Evolutionary conservation across 2,113 vertebrate genomes (phyloP).

Genomic region (Nyctibius bracteatus): DNA sequence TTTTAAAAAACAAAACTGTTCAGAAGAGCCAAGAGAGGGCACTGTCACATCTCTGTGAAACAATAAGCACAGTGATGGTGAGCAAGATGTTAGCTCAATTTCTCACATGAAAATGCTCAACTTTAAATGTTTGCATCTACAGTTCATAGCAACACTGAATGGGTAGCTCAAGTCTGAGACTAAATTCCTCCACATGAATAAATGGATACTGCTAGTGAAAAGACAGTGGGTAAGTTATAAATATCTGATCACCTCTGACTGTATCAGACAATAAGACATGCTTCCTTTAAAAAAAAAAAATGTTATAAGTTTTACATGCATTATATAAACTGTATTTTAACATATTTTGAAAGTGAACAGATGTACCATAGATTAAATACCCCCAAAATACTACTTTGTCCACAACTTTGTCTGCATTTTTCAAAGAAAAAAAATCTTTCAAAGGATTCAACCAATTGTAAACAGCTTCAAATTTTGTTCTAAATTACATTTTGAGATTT

Average conservation of each 20-base stretch:
- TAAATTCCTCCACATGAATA: background rate
- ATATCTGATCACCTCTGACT: background rate
- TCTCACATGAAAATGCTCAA: background rate
- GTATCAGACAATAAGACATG: background rate
- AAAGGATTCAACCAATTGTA: background rate
- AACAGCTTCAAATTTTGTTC: background rate
- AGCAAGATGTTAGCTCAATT: background rate
- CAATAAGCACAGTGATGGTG: fast-evolving
- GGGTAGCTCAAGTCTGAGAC: background rate
- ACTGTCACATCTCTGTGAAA: background rate
- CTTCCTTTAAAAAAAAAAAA: background rate
- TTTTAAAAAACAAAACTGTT: background rate
- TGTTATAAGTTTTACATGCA: no score
- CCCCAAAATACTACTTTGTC: background rate
- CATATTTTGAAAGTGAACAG: background rate
- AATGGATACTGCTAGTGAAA: background rate
- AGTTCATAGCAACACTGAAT: background rate
- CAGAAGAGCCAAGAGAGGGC: conserved; percentile 17
- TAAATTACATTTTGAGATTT: background rate
- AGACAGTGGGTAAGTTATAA: background rate
- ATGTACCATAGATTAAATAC: fast-evolving
- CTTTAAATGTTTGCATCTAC: background rate
- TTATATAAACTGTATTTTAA: background rate
- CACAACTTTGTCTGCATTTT: background rate
- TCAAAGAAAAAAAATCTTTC: background rate